Percentiles rank a stretch among this genome's conserved stretches.
Conservation (phyloP, 2,797 vertebrate species). For the Sciaenops ocellatus region DNA sequence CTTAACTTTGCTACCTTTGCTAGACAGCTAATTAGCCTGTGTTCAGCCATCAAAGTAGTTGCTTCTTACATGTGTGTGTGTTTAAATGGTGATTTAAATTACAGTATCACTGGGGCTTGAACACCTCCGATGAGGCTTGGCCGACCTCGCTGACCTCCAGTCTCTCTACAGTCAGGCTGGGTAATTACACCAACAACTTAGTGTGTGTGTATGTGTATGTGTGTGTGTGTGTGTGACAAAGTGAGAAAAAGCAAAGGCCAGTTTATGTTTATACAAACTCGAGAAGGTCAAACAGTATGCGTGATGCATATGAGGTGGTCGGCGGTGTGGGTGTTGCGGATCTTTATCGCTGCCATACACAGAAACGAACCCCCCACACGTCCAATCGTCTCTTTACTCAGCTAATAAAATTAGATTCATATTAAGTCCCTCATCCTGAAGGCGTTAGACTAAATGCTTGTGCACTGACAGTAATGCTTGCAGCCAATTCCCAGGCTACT, state of each 20-base stretch:
- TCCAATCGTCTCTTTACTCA: constrained; percentile 11
- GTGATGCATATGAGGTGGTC: constrained; percentile 1
- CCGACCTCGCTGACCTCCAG: constrained; percentile 45
- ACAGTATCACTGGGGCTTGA: constrained; percentile 38
- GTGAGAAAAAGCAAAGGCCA: not conserved
- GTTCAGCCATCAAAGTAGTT: constrained; percentile 26
- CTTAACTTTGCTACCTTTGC: constrained; percentile 21
- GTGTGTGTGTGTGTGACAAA: constrained; percentile 1
- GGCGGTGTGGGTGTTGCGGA: constrained; percentile 13
- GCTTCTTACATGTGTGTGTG: constrained; percentile 15
- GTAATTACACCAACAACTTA: constrained; percentile 57
- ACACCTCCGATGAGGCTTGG: constrained; percentile 13
- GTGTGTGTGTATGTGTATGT: not conserved
- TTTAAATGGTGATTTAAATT: constrained; percentile 33
- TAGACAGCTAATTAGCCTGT: constrained; percentile 50
- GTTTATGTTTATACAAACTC: constrained; percentile 28
- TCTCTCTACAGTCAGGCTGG: constrained; percentile 40
- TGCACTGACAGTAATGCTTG: constrained; percentile 45
- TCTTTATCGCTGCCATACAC: constrained; percentile 16
- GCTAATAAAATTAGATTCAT: constrained; percentile 56
- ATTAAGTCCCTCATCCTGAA: constrained; percentile 48
- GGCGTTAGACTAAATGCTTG: constrained; percentile 41
- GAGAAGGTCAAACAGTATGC: constrained; percentile 6
- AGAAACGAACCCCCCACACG: constrained; percentile 21
- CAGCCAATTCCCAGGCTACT: constrained; percentile 42